A percentile compares a stretch with the other conserved stretches of the same genome.
Evolutionary conservation across 2,888 invertebrate species (phyloP).

Genomic region (Callyntrura sp.): DNA sequence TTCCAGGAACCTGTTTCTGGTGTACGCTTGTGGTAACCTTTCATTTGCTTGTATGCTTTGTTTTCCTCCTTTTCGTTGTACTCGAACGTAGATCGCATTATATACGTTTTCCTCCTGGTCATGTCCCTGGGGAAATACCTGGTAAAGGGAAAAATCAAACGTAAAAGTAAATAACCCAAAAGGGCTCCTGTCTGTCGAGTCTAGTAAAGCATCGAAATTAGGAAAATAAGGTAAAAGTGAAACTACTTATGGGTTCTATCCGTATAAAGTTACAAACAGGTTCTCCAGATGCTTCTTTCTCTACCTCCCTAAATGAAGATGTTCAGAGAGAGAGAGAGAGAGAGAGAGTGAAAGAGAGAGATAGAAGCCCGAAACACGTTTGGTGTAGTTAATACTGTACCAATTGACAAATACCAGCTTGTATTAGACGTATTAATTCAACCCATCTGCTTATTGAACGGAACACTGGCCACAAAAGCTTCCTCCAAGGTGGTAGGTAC

Average conservation of each 20-base stretch:
- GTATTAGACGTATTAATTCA: constrained; percentile 29
- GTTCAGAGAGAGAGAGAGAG: not conserved
- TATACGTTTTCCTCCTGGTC: constrained; percentile 21
- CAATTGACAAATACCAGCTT: constrained; percentile 40
- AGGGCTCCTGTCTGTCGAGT: constrained; percentile 56
- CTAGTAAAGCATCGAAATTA: not conserved
- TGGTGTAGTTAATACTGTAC: not conserved
- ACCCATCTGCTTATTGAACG: not conserved
- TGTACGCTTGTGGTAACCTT: constrained; percentile 13
- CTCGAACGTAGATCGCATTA: not conserved
- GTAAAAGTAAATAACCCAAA: constrained; percentile 72
- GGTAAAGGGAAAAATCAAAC: constrained; percentile 44
- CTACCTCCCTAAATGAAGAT: not conserved
- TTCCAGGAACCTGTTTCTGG: not conserved
- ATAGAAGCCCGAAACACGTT: not conserved
- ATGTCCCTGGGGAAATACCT: constrained; percentile 62
- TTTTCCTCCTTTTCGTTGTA: not conserved
- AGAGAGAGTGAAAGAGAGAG: not conserved
- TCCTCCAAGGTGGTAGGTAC: not conserved
- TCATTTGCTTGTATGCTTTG: not conserved
- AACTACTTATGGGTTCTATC: not conserved
- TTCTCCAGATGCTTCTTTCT: not conserved
- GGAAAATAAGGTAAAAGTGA: not conserved
- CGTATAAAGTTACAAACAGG: not conserved
- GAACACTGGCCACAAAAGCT: constrained; percentile 15